Conservation (phyloP, 2,797 vertebrate species). For the Anguilla megastoma region DNA sequence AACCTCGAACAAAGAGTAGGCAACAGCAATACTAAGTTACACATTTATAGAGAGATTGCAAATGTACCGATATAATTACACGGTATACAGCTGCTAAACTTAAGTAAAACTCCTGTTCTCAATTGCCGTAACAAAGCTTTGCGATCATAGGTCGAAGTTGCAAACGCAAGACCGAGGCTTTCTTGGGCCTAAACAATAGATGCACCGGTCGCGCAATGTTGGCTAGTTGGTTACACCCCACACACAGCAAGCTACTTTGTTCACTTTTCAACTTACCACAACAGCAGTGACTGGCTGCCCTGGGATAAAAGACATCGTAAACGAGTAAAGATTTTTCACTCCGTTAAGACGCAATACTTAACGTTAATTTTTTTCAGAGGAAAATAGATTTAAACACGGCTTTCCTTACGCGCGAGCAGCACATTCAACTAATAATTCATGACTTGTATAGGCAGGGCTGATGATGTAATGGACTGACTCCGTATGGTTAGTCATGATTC, state of each 20-base stretch:
- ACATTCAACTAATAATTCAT: conserved; percentile 38
- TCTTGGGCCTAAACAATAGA: conserved; percentile 22
- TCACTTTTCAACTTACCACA: conserved; percentile 70
- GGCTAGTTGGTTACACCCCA: not conserved
- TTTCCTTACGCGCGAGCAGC: conserved; percentile 44
- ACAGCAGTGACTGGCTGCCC: conserved; percentile 75
- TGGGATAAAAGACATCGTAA: conserved; percentile 66
- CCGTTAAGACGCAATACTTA: not conserved
- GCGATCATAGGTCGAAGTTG: not conserved
- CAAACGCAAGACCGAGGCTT: conserved; percentile 22
- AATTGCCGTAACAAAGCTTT: not conserved
- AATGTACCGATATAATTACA: not conserved
- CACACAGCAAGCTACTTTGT: not conserved
- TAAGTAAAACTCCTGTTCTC: not conserved
- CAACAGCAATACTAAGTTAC: not conserved
- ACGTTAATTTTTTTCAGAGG: not conserved
- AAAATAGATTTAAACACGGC: conserved; percentile 37
- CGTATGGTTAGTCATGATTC: conserved; percentile 3
- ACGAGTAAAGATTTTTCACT: not conserved
- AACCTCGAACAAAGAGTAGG: not conserved
- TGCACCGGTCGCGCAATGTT: not conserved
- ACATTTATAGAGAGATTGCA: not conserved
- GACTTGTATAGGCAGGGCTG: conserved; percentile 40
- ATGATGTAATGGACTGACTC: conserved; percentile 55
- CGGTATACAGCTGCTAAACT: not conserved